Conservation (phyloP, 2,888 invertebrate genomes). For the Drosophila recens region DNA sequence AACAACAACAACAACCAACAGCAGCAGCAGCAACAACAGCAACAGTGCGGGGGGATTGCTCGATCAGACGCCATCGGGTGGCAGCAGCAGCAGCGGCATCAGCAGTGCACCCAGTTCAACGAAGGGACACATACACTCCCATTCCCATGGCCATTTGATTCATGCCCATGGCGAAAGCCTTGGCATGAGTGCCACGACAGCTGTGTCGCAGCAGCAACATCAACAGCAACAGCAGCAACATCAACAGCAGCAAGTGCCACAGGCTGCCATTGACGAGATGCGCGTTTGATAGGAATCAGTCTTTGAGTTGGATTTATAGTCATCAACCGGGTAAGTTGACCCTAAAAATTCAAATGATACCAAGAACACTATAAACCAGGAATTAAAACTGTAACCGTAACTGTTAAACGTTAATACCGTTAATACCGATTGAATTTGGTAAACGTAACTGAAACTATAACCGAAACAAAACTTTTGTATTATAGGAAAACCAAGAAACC, state of each 20-base stretch:
- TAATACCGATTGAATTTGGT: too few relatives aligned
- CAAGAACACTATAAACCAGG: background rate
- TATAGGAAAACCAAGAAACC: too few relatives aligned
- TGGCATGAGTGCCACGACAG: constrained; percentile 61
- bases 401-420: too few relatives aligned
- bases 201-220: constrained; percentile 85
- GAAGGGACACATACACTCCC: constrained; percentile 85
- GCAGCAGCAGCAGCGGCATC: constrained; percentile 84
- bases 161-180: constrained; percentile 62
- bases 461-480: too few relatives aligned
- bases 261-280: constrained; percentile 95
- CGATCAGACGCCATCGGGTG: constrained; percentile 82
- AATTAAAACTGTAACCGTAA: too few relatives aligned
- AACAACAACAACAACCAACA: constrained; percentile 47
- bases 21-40: constrained; percentile 25
- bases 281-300: constrained; percentile 91
- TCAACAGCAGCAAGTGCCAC: constrained; percentile 88
- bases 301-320: constrained; percentile 85
- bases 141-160: constrained; percentile 73
- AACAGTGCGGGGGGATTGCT: constrained; percentile 58
- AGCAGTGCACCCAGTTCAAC: constrained; percentile 84
- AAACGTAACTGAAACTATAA: too few relatives aligned
- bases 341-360: background rate
- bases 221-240: constrained; percentile 79
- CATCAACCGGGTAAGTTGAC: constrained; percentile 84